phyloP scores from a whole-genome alignment of 2,888 invertebrate genomes.

The Acleris emargana region DNA sequence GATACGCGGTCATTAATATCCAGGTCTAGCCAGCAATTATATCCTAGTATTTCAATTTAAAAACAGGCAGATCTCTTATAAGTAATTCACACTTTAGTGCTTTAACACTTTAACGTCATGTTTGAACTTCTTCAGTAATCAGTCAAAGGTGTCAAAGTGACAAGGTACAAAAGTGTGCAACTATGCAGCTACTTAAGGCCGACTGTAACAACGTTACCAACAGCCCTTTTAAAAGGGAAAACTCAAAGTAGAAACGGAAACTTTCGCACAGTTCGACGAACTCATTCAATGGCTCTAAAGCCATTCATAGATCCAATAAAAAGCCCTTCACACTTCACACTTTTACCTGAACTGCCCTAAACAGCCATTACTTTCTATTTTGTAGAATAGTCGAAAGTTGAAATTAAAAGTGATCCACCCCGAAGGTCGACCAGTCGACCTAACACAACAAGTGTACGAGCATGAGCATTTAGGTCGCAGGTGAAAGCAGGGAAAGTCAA shows the following conservation, averaged over 20 bases:
- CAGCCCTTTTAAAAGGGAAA: too few species aligned
- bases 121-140: too few species aligned
- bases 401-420: conserved; percentile 32
- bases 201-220: too few species aligned
- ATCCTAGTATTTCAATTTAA: too few species aligned
- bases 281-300: background rate
- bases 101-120: too few species aligned
- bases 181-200: too few species aligned
- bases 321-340: conserved; percentile 27
- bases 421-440: conserved; percentile 24
- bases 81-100: too few species aligned
- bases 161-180: too few species aligned
- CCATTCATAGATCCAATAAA: conserved; percentile 20
- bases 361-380: conserved; percentile 32
- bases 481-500: conserved; percentile 33
- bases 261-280: conserved; percentile 24
- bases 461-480: conserved; percentile 26
- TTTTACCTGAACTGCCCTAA: conserved; percentile 35
- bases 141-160: too few species aligned
- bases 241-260: background rate
- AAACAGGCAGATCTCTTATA: too few species aligned
- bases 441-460: conserved; percentile 24
- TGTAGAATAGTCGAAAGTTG: conserved; percentile 29
- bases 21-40: too few species aligned
- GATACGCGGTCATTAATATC: too few species aligned